Base-by-base conservation (phyloP, 1,140 invertebrate species). In the Cylas formicarius region DNA sequence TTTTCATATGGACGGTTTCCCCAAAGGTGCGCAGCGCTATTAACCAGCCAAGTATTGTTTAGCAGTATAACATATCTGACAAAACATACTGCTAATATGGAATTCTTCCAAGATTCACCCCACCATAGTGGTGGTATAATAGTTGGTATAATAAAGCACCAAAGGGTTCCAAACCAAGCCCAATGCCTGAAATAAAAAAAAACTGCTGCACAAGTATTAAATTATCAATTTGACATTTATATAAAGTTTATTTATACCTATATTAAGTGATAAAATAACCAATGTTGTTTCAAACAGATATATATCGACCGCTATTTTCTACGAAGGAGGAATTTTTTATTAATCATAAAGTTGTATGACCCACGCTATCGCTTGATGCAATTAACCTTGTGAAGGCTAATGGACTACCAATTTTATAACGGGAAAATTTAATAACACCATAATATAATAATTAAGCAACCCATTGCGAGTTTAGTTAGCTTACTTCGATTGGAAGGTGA, bases 1-100 rank as follows among this genome's bases (percentile, higher is more conserved):
- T 72, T 71, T 47, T 81, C 77, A 48, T 75, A 80, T 3, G 78
- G 78, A 50, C 71, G 74, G 35, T 71, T 77, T 35, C 81, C 81
- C 74, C 74, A 83, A 31, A 83, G 76, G 61, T 93, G 89, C 2
- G 89, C 89, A 0, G 78, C 81, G 43, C 83, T 87, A 68, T 94
- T 95, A 4, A 94, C 87, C 3, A 86, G 69, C 89, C 90, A 94
- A 0, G 90, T 94, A 23, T 77, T 68, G 63, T 95, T 81, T 7
- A 94, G 70, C 1, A 74, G 74, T 0, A 81, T 14, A 1, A 71
- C 71, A 58, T 86, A 87, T 44, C 84, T 72, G 16, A 81, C 67
- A 4, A 88, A 45, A 67, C 63, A 20, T 67, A 64, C 60, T 71
- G 71, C 54, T 14, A 37, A 16, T 2, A 68, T 62, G 2, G 62